Evolutionary conservation across 1,140 invertebrate species (phyloP).

Genomic region (Lasioglossum albipes): DNA sequence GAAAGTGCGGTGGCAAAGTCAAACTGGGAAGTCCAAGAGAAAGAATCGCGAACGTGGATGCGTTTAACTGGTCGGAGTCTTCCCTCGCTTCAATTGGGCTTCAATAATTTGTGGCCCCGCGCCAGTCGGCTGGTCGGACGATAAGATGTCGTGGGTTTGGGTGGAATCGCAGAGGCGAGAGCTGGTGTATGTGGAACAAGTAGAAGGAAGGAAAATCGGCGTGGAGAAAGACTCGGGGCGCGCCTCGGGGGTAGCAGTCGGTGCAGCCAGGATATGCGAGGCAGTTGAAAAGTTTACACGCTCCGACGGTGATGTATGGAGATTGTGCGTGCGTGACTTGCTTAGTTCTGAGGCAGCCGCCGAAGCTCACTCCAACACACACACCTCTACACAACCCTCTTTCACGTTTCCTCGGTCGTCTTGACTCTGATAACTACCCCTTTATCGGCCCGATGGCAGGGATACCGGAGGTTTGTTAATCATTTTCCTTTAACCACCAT

Average conservation of each 20-base stretch:
- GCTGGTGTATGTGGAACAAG: constrained; percentile 38
- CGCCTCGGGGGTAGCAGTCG: constrained; percentile 39
- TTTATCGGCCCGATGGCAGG: too few species aligned
- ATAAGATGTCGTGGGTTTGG: constrained; percentile 1
- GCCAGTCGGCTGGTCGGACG: constrained; percentile 55
- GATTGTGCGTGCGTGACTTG: constrained; percentile 78
- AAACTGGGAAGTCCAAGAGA: constrained; percentile 35
- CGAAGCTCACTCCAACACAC: constrained; percentile 22
- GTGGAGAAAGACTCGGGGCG: constrained; percentile 38
- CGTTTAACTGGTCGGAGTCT: constrained; percentile 60
- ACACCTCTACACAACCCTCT: not conserved
- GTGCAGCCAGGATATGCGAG: constrained; percentile 64
- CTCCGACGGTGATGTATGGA: constrained; percentile 77
- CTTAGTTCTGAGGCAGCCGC: constrained; percentile 62
- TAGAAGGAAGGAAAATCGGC: constrained; percentile 45
- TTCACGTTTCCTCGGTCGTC: too few species aligned
- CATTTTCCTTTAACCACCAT: too few species aligned
- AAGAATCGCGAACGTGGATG: constrained; percentile 48
- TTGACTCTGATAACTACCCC: too few species aligned
- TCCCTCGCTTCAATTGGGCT: constrained; percentile 70
- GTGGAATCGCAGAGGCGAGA: not conserved
- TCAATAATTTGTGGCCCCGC: constrained; percentile 73
- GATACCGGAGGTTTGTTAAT: not conserved
- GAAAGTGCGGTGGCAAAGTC: constrained; percentile 20
- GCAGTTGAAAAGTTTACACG: constrained; percentile 78